Evolutionary conservation across 2,113 vertebrate species (phyloP), one percentile per base, ranked within the genome.

Genomic region (Perca schrenkii): DNA sequence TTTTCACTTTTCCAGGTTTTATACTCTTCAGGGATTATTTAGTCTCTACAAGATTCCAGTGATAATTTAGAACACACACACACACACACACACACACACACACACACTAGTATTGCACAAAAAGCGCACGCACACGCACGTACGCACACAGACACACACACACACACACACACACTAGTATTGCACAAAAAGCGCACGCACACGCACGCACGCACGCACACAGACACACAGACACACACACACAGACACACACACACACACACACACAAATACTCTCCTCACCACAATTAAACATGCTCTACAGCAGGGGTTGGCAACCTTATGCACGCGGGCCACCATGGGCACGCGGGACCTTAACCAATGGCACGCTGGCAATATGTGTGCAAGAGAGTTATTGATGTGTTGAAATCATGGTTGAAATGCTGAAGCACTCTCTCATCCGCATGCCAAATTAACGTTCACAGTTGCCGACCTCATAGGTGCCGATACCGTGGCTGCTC

Each of bases 1-100:
- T 91, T 80, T 82, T 76, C 75, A 87, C 79, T 88, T 86, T 83
- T 56, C 62, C 21, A 60, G 79, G 28, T 91, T 89, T 87, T 71
- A 82, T 21, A 13, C 22, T 74, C 81, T 79, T 86, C 31, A n/a
- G 61, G 64, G 58, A 74, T 49, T 75, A 84, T 83, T 85, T 77
- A 64, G 47, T 56, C 15, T 31, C n/a, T 53, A 25, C 62, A 78
- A 76, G 65, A 88, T 72, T 14, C 21, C 52, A 73, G 53, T 28
- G 62, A 73, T 74, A 82, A 73, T 72, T 80, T 65, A 56, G 49
- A 84, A 21, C n/a, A 74, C 40, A 68, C 43, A 61, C 57, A 67
- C 53, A 28, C 22, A 1, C 25, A 25, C 25, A 25, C 25, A 1
- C 25, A 25, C 25, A 56, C 57, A 46, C 19, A 68, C 67, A 46